A percentile compares a stretch with the other conserved stretches of the same genome.
Conservation (phyloP, 2,888 invertebrate genomes). For the Seira sanloemensis region DNA sequence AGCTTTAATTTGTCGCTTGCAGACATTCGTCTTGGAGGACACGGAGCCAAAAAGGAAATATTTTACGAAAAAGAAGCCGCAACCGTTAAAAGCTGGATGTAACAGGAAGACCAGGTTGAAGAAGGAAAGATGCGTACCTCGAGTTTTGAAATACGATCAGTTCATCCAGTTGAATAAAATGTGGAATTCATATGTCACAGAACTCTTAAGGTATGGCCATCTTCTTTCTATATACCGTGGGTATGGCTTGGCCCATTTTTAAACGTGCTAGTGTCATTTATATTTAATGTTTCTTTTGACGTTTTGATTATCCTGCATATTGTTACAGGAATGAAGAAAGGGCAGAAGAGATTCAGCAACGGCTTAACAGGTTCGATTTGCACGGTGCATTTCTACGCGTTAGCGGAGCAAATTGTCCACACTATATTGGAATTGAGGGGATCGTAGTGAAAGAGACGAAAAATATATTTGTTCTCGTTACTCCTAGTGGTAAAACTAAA, state of each 20-base stretch:
- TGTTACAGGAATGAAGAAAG: slow-evolving; percentile 47
- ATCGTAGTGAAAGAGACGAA: slow-evolving; percentile 74
- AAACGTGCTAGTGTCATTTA: not conserved
- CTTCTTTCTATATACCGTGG: not conserved
- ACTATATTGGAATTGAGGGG: slow-evolving; percentile 69
- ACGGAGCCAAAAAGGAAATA: slow-evolving; percentile 41
- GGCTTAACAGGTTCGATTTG: slow-evolving; percentile 71
- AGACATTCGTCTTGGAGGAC: slow-evolving; percentile 64
- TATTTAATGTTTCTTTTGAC: not conserved
- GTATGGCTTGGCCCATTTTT: not conserved
- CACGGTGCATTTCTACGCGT: slow-evolving; percentile 72
- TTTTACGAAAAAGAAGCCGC: slow-evolving; percentile 23
- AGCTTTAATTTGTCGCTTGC: slow-evolving; percentile 7
- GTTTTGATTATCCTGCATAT: too few species aligned
- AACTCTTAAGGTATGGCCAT: slow-evolving; percentile 65
- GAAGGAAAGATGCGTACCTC: slow-evolving; percentile 60
- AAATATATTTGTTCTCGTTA: slow-evolving; percentile 73
- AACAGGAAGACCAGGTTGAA: slow-evolving; percentile 33
- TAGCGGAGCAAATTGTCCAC: slow-evolving; percentile 68
- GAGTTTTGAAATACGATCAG: slow-evolving; percentile 51
- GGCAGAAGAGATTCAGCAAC: slow-evolving; percentile 68
- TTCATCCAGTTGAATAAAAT: slow-evolving; percentile 67
- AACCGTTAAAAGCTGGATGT: slow-evolving; percentile 21
- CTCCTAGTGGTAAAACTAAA: slow-evolving; percentile 68
- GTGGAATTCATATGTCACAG: slow-evolving; percentile 70